These are phyloP conservation scores for Rhyzopertha dominica DNA, from an alignment of 1,140 invertebrate genomes.

Conservation along the genomic window DNA sequence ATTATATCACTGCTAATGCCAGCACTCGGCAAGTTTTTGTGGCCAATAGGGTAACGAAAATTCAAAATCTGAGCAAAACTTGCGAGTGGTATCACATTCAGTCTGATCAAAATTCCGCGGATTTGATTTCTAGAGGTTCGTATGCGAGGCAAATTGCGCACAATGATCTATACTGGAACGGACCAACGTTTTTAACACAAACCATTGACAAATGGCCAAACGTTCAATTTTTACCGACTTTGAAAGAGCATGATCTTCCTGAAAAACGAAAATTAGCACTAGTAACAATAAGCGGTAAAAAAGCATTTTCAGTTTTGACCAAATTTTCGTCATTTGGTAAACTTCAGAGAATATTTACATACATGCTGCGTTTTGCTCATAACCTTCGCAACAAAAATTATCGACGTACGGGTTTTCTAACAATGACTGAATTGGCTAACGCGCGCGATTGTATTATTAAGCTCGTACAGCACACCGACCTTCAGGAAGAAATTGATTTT, in stretches of 20 bases:
- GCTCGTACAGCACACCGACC: too few relatives aligned
- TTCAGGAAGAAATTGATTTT: too few relatives aligned
- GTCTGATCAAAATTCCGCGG: constrained; percentile 26
- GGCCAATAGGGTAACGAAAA: constrained; percentile 40
- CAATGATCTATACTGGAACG: constrained; percentile 25
- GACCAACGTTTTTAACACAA: constrained; percentile 9
- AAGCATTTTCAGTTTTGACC: too few relatives aligned
- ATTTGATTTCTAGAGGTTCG: constrained; percentile 29
- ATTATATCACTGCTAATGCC: constrained; percentile 37
- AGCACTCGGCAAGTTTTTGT: constrained; percentile 42
- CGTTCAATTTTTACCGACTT: background rate
- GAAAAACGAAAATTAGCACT: too few relatives aligned
- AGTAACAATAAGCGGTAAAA: too few relatives aligned
- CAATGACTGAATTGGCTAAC: too few relatives aligned
- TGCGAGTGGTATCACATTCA: constrained; percentile 17
- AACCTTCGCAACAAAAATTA: too few relatives aligned
- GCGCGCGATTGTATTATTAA: too few relatives aligned
- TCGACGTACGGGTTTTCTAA: too few relatives aligned
- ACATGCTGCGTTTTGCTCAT: too few relatives aligned
- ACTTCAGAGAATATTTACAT: too few relatives aligned
- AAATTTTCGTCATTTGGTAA: too few relatives aligned
- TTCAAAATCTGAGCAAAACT: constrained; percentile 28
- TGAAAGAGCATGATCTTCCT: constrained; percentile 2
- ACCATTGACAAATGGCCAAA: background rate
- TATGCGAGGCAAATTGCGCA: constrained; percentile 16